phyloP scores from a whole-genome alignment of 2,113 vertebrate genomes.

The Cebidichthys violaceus region DNA sequence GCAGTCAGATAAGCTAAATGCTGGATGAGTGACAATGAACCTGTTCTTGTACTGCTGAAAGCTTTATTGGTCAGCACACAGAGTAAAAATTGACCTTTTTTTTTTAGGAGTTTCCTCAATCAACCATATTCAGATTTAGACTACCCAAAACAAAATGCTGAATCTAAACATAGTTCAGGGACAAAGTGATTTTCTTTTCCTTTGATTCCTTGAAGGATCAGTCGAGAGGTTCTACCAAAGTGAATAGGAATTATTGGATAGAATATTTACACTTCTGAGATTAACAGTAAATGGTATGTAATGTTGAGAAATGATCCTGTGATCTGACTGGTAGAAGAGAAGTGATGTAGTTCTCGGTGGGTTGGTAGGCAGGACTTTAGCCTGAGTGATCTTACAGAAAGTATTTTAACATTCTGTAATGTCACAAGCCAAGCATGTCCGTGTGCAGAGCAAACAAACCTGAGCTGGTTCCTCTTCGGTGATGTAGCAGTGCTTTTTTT shows the following conservation, averaged over 20 bases:
- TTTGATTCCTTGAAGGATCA: constrained; percentile 15
- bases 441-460: constrained; percentile 35
- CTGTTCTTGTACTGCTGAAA: neutral
- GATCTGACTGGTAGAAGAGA: constrained; percentile 1
- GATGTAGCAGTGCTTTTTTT: constrained; percentile 65
- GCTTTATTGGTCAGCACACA: constrained; percentile 4
- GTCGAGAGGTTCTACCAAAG: constrained; percentile 36
- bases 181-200: constrained; percentile 6
- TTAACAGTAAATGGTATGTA: constrained; percentile 13
- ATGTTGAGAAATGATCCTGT: constrained; percentile 10
- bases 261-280: constrained; percentile 34
- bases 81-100: neutral
- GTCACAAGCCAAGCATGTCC: constrained; percentile 35
- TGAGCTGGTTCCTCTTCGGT: constrained; percentile 43
- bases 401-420: constrained; percentile 35
- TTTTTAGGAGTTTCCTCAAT: neutral
- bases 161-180: constrained; percentile 44
- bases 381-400: constrained; percentile 22
- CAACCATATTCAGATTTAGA: constrained; percentile 17
- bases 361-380: neutral
- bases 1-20: constrained; percentile 14
- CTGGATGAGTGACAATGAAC: neutral
- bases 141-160: constrained; percentile 19
- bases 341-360: constrained; percentile 6
- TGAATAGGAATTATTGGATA: constrained; percentile 37